Evolutionary conservation across 2,888 invertebrate genomes (phyloP), one percentile per base, ranked within the genome.

Genomic region (Euproctis similis): DNA sequence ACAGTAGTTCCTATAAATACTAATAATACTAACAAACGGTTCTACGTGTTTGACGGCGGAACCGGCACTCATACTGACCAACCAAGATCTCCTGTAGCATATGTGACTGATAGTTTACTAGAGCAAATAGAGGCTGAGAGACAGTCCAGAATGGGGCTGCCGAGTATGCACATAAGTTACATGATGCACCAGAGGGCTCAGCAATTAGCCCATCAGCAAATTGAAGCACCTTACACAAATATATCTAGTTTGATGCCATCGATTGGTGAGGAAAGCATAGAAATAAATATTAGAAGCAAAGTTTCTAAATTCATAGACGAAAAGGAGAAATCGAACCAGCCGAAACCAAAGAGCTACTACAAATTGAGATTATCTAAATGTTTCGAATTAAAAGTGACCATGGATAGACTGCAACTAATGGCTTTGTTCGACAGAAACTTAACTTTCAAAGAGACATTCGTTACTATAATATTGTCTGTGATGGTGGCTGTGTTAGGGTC

Each of bases 371-470:
- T 93, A 19, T 85, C 87, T n/a, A 90, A 90, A 41, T 80, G 74
- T 42, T 70, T 82, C 19, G 87, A 88, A 50, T 66, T 95, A 1
- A 96, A 95, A 86, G 90, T 98, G 17, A 89, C 93, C 28, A 93
- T 98, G 87, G 98, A 99, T 71, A 89, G 99, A 24, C 84, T 99
- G 27, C 94, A 96, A 44, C 80, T 99, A 23, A 86, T 97, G 68
- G 96, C 98, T 1, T 84, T 98, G 8, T 90, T 99, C 47, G 99
- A 99, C 75, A 89, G 96, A 30, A 98, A 97, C 74, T 78, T 95
- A 28, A 94, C 95, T 20, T 78, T 92, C 35, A 87, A 89, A 43
- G 96, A 97, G 69, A 93, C 94, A 6, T 72, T 94, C 17, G 71
- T 95, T 27, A 93, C 96, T 8, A 91, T 96, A 29, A 56, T 94